Base-by-base conservation (phyloP, 2,797 vertebrate genomes). In the Allobates femoralis region DNA sequence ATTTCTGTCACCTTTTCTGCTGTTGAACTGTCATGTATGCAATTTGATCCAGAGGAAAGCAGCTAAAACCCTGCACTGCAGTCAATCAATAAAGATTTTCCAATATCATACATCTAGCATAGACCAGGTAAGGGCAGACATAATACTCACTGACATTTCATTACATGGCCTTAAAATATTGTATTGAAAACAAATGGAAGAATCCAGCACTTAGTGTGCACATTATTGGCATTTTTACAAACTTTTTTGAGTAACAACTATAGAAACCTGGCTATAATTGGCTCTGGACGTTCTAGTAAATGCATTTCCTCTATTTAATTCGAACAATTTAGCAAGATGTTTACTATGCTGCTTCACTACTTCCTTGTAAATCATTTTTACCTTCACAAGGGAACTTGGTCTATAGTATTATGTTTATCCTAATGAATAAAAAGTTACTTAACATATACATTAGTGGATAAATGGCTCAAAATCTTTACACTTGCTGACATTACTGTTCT, bases 11-110 rank as follows among this genome's bases (percentile, higher is more conserved):
- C 51, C 23, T 56, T 84, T 75, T 76, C 64, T 64, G 81, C 58
- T 50, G 46, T 76, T 56, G 66, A 87, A 84, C 55, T 84, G 86
- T 79, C 77, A 76, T 84, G 86, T 85, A 62, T 87, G 76, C 56
- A 41, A 50, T 50, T 46, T 84, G 76, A 87, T 79, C 77, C 58
- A 81, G 32, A 55, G 30, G 55, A 87, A 74, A 53, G 66, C 76
- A 56, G 46, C 41, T 80, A 87, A 87, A 79, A 56, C 67, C 82
- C 41, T 76, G 82, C 76, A 84, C 46, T 84, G 82, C 86, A 87
- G 82, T 87, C 82, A 87, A 87, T 87, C 86, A 87, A 87, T 85
- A 80, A 71, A 58, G 77, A 87, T 87, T 85, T 85, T 87, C 86
- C 82, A 81, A 81, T 84, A 87, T 81, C 46, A 53, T 81, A 50